Evolutionary conservation across 2,113 vertebrate genomes (phyloP).

Genomic region (pig (Sus scrofa)): T2T-Sscrofa CM000814.6:115050001-115050500

Average conservation of each 20-base stretch:
- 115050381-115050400: not conserved
- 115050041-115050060: not conserved
- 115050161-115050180: not conserved
- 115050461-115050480: not conserved
- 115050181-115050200: not conserved
- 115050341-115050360: not conserved
- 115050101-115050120: constrained; percentile 1
- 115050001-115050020: not conserved
- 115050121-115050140: constrained; percentile 1
- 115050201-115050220: not conserved
- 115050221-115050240: not conserved
- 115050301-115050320: not conserved
- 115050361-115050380: not conserved
- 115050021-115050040: constrained; percentile 7
- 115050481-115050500: not conserved
- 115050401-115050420: not conserved
- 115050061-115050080: not conserved
- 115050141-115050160: not conserved
- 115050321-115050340: no score
- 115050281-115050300: not conserved
- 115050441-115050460: not conserved
- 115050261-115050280: not conserved
- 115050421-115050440: not conserved
- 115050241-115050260: not conserved
- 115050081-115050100: not conserved